These are phyloP conservation scores for Euglossa dilemma DNA, from an alignment of 1,140 invertebrate species.

Conservation along the genomic window DNA sequence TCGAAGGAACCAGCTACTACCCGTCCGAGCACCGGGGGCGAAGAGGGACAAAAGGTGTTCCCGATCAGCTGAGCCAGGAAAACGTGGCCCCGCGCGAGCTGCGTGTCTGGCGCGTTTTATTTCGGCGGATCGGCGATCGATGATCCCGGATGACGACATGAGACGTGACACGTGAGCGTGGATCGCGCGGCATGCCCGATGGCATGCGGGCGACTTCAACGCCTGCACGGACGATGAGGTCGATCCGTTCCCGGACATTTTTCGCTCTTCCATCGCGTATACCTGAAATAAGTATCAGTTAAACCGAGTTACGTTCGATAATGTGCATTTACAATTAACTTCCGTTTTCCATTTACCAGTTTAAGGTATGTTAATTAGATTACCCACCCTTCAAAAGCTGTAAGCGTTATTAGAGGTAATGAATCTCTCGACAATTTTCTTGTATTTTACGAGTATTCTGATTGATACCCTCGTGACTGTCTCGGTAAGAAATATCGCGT, in stretches of 20 bases:
- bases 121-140: slow-evolving; percentile 37
- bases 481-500: too few species aligned
- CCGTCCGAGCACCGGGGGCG: background rate
- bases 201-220: slow-evolving; percentile 53
- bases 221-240: slow-evolving; percentile 24
- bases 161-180: slow-evolving; percentile 33
- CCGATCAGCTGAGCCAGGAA: slow-evolving; percentile 51
- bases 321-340: background rate
- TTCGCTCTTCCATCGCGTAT: background rate
- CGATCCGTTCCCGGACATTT: background rate
- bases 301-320: background rate
- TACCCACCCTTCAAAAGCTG: background rate
- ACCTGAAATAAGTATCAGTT: background rate
- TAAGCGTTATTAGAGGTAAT: too few species aligned
- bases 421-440: too few species aligned
- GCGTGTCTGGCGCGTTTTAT: slow-evolving; percentile 24
- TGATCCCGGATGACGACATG: slow-evolving; percentile 52
- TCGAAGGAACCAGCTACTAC: background rate
- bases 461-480: too few species aligned
- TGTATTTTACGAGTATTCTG: too few species aligned
- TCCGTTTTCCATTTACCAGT: background rate
- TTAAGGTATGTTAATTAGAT: background rate
- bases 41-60: slow-evolving; percentile 30
- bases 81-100: background rate
- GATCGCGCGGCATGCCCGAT: slow-evolving; percentile 39